These are phyloP conservation scores for Ceratotherium simum DNA, from an alignment of 2,113 vertebrate genomes.

Conservation along the genomic window DNA sequence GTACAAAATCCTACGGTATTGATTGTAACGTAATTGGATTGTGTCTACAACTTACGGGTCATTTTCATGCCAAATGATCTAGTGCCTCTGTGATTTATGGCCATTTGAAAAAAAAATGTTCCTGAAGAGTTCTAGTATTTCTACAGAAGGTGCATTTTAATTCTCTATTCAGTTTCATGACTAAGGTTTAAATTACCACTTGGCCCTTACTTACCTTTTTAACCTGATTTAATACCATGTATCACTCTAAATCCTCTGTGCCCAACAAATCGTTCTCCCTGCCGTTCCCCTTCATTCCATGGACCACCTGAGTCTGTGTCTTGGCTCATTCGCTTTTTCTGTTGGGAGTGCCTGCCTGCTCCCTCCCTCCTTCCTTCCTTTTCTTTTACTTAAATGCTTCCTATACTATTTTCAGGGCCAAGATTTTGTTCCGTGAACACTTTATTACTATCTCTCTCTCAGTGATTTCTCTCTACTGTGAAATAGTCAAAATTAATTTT, in stretches of 20 bases:
- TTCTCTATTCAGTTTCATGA: conserved; percentile 30
- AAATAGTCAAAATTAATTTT: background rate
- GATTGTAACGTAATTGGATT: background rate
- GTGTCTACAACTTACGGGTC: conserved; percentile 7
- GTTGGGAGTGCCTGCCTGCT: background rate
- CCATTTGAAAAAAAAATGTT: background rate
- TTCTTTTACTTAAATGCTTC: background rate
- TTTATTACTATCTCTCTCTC: background rate
- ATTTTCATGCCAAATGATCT: conserved; percentile 33
- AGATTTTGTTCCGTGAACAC: background rate
- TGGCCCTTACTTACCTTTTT: background rate
- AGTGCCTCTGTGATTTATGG: background rate
- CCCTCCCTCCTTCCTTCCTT: background rate
- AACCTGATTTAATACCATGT: background rate
- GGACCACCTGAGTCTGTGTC: background rate
- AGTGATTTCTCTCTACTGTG: background rate
- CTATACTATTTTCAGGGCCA: background rate
- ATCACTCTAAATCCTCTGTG: background rate
- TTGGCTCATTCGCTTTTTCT: background rate
- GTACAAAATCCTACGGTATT: background rate
- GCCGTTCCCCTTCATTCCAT: background rate
- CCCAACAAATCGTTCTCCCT: background rate
- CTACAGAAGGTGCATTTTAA: background rate
- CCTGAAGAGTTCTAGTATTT: background rate
- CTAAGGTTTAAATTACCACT: background rate